Evolutionary conservation across 2,888 invertebrate species (phyloP), one percentile per base, ranked within the genome.

Genomic region (Leucoptera coffeella): DNA sequence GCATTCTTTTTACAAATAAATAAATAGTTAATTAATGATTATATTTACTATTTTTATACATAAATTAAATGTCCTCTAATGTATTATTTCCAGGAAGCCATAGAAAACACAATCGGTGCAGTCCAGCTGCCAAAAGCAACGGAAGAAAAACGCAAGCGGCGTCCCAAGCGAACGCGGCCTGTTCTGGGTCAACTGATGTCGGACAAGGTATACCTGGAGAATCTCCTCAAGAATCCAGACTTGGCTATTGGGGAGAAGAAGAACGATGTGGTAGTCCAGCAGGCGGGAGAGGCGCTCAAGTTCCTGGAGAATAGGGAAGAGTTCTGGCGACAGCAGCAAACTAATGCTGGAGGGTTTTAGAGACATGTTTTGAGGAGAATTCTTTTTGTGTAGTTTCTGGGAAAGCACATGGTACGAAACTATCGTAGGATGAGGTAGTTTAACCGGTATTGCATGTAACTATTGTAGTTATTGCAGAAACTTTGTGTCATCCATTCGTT

Each of bases 261-360:
- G 42, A 79, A 80, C 17, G 76, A 78, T 34, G 69, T 78, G 23
- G 80, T 88, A 7, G 74, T 78, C 8, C 72, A 73, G 3, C 78
- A 80, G 39, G 86, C 87, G 2, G 77, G 83, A 38, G 89, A 90
- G 45, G 89, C 89, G 1, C 78, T 92, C n/a, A 77, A 82, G 19
- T 92, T 88, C 51, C 61, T 93, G 21, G 83, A 85, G 44, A 81
- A 80, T 22, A 73, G 91, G 22, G 85, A 90, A 44, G 89, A 90
- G 43, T 92, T 92, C 52, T 92, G 91, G 91, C 74, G 86, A 13
- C 91, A 91, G 42, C 87, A 88, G 40, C 67, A 78, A 31, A 74
- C 75, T 2, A n/a, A n/a, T n/a, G n/a, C n/a, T n/a, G n/a, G n/a
- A n/a, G n/a, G n/a, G n/a, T n/a, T n/a, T 39, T 50, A 10, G 40